Conservation (phyloP, 2,113 vertebrate species). For the Rhinopomastus cyanomelas region DNA sequence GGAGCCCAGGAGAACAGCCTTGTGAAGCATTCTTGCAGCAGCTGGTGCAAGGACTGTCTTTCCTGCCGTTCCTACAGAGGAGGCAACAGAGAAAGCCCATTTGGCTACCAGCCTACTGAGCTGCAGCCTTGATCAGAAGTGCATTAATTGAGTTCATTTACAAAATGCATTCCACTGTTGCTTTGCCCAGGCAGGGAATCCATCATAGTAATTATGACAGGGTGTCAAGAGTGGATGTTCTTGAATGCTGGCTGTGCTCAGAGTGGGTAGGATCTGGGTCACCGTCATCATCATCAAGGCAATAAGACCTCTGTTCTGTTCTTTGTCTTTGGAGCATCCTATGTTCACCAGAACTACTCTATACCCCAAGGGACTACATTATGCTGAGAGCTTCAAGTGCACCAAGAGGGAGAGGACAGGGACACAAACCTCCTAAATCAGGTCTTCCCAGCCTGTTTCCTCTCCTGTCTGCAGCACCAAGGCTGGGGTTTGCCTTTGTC, state of each 20-base stretch:
- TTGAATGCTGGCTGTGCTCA: background rate
- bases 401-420: background rate
- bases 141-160: background rate
- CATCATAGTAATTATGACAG: background rate
- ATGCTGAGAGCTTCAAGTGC: background rate
- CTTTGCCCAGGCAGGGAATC: background rate
- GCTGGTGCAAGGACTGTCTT: too few relatives aligned
- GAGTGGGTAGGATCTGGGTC: background rate
- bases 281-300: accelerated
- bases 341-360: accelerated
- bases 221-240: background rate
- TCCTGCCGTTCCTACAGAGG: background rate
- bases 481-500: background rate
- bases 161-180: background rate
- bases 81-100: background rate
- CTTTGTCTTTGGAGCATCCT: background rate
- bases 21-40: background rate
- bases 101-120: background rate
- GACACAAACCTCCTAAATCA: background rate
- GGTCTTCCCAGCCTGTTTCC: background rate
- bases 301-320: background rate
- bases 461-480: background rate
- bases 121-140: background rate
- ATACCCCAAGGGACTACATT: background rate
- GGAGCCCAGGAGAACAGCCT: background rate